Evolutionary conservation across 2,888 invertebrate species (phyloP).

Genomic region (Autographa pulchrina): DNA sequence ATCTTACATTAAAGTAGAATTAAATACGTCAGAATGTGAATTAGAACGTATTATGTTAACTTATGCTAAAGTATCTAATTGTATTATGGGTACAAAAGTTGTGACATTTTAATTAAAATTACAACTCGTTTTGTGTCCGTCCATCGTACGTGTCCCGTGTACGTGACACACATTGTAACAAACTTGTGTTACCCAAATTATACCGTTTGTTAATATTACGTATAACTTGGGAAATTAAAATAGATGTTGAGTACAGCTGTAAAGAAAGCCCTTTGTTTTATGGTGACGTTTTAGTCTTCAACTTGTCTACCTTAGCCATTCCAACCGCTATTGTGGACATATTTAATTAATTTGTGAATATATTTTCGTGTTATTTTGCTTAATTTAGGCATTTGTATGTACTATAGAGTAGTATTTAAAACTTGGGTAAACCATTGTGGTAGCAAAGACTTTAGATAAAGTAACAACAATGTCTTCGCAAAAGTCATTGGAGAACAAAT

Average conservation of each 20-base stretch:
- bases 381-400: background rate
- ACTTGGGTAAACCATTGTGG: background rate
- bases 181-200: conserved; percentile 69
- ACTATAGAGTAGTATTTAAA: background rate
- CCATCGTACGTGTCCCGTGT: conserved; percentile 75
- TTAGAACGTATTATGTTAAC: conserved; percentile 55
- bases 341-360: background rate
- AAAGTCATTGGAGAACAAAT: conserved; percentile 13
- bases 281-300: conserved; percentile 3
- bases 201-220: conserved; percentile 61
- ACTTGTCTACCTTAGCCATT: background rate
- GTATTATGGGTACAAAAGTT: conserved; percentile 77
- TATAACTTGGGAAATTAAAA: conserved; percentile 20
- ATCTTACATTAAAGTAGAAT: conserved; percentile 45
- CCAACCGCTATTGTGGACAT: background rate
- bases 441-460: background rate
- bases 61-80: conserved; percentile 64
- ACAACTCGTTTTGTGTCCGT: conserved; percentile 77
- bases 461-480: background rate
- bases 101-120: conserved; percentile 86
- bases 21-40: conserved; percentile 38
- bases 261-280: background rate
- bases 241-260: conserved; percentile 13
- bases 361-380: background rate
- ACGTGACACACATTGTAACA: conserved; percentile 79